Evolutionary conservation across 2,888 invertebrate species (phyloP).

Genomic region (Nomada ferruginata): DNA sequence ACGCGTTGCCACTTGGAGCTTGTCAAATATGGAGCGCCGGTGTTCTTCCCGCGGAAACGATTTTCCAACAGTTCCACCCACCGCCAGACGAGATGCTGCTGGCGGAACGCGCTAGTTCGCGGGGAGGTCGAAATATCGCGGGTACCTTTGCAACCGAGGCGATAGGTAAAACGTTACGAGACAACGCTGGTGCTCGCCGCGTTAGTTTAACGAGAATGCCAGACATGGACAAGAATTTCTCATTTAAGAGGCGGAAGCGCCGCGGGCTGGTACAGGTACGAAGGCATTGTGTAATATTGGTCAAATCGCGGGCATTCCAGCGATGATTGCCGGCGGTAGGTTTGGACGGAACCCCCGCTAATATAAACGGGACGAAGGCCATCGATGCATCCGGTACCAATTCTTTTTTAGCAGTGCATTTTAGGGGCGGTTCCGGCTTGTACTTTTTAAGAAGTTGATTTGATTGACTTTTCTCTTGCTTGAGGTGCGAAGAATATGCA

Average conservation of each 20-base stretch:
- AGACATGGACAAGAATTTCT: conserved; percentile 50
- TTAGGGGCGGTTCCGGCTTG: background rate
- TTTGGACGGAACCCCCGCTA: background rate
- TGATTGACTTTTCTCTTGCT: too few relatives aligned
- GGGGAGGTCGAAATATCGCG: background rate
- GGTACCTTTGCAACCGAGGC: conserved; percentile 3
- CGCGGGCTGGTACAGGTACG: conserved; percentile 42
- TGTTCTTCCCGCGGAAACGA: too few relatives aligned
- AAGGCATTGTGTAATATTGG: conserved; percentile 59
- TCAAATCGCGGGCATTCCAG: conserved; percentile 49
- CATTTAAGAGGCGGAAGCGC: conserved; percentile 50
- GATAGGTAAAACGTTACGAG: conserved; percentile 29
- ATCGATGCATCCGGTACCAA: conserved; percentile 36
- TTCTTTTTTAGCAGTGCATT: conserved; percentile 11
- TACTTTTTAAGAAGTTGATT: too few relatives aligned
- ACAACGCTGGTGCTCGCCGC: conserved; percentile 28
- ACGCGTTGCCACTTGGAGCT: too few relatives aligned
- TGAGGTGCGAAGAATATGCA: too few relatives aligned
- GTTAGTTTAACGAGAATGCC: conserved; percentile 49
- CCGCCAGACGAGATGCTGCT: too few relatives aligned
- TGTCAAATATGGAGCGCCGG: too few relatives aligned
- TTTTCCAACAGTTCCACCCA: too few relatives aligned
- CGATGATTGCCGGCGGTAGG: conserved; percentile 48
- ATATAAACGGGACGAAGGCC: conserved; percentile 29
- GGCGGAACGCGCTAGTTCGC: too few relatives aligned